Conservation (phyloP, 2,888 invertebrate species). For the Tenthredo amoena region DNA sequence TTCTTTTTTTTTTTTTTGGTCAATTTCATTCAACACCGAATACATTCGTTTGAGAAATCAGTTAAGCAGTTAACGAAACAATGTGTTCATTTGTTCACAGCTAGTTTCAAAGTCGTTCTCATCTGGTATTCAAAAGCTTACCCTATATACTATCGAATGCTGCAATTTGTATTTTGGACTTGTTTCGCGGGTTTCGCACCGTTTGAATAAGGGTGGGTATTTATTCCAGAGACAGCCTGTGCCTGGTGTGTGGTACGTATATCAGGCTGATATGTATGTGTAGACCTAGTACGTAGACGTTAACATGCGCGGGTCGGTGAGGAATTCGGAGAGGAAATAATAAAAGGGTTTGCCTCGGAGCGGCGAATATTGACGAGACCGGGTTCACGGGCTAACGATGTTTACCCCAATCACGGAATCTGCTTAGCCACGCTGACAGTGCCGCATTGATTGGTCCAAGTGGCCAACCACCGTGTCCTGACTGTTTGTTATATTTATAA, state of each 20-base stretch:
- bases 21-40: not conserved
- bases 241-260: not conserved
- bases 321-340: conserved; percentile 16
- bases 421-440: conserved; percentile 50
- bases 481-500: conserved; percentile 37
- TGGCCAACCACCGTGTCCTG: conserved; percentile 26
- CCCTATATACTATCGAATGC: too few species aligned
- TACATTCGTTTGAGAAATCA: not conserved
- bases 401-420: conserved; percentile 53
- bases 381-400: conserved; percentile 38
- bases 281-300: not conserved
- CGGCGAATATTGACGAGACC: conserved; percentile 48
- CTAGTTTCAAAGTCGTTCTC: too few species aligned
- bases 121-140: too few species aligned
- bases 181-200: not conserved
- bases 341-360: conserved; percentile 49
- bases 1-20: not conserved
- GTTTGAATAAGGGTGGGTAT: not conserved
- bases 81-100: too few species aligned
- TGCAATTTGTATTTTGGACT: not conserved
- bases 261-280: too few species aligned
- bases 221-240: not conserved
- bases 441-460: conserved; percentile 52
- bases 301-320: not conserved
- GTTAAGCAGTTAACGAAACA: not conserved